phyloP scores from a whole-genome alignment of 92 coral and sea anemone species.

The Zoanthus sociatus region DNA sequence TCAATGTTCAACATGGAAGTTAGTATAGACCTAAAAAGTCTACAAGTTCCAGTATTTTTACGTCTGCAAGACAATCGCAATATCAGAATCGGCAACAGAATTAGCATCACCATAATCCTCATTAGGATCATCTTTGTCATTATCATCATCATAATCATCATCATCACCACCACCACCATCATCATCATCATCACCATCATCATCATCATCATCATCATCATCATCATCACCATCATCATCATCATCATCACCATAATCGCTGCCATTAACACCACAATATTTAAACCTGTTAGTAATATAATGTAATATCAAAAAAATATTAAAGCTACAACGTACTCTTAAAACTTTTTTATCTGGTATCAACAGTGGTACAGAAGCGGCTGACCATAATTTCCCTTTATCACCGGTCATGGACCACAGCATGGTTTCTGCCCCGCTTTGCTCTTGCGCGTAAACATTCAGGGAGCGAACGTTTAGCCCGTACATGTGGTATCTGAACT shows the following conservation, averaged over 20 bases:
- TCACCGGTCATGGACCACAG: conserved; percentile 77
- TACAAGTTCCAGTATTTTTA: no score
- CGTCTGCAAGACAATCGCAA: no score
- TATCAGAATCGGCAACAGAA: no score
- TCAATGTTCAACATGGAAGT: no score
- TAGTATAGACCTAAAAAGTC: no score
- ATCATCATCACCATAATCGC: not conserved
- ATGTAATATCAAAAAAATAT: no score
- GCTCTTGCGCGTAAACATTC: conserved; percentile 70
- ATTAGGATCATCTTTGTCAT: not conserved
- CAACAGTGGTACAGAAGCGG: conserved; percentile 57
- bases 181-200: not conserved
- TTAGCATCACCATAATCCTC: not conserved
- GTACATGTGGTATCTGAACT: conserved; percentile 85
- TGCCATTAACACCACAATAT: not conserved
- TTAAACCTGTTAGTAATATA: no score
- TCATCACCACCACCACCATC: no score
- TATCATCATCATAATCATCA: no score
- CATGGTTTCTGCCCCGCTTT: conserved; percentile 58
- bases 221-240: not conserved
- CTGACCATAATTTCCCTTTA: conserved; percentile 64
- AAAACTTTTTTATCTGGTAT: not conserved
- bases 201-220: not conserved
- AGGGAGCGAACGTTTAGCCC: conserved; percentile 80
- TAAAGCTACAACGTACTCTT: conserved; percentile 1